phyloP scores from a whole-genome alignment of 1,140 invertebrate genomes.

The Cydia splendana region DNA sequence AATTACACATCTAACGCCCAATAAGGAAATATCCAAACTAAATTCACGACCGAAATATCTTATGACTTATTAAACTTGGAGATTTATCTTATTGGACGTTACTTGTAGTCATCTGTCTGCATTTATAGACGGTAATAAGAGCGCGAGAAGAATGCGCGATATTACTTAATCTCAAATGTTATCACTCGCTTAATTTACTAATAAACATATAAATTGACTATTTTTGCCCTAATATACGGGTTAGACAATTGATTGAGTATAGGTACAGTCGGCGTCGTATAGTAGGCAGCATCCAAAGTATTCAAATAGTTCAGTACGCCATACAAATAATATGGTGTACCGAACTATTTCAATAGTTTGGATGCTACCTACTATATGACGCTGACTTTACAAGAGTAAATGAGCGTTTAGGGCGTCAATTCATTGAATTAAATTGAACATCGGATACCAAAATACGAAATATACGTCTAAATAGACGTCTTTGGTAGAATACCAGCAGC shows the following conservation, averaged over 20 bases:
- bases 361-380: too few relatives aligned
- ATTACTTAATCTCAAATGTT: not conserved
- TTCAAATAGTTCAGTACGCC: too few relatives aligned
- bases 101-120: not conserved
- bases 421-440: not conserved
- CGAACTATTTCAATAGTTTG: too few relatives aligned
- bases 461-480: not conserved
- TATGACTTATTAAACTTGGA: too few relatives aligned
- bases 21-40: too few relatives aligned
- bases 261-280: too few relatives aligned
- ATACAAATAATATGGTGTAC: too few relatives aligned
- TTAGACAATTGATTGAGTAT: not conserved
- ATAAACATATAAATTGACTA: constrained; percentile 6
- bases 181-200: constrained; percentile 14
- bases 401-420: not conserved
- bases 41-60: too few relatives aligned
- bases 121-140: not conserved
- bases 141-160: not conserved
- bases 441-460: not conserved
- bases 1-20: too few relatives aligned
- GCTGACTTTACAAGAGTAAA: not conserved
- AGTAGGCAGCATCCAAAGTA: too few relatives aligned
- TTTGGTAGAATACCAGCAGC: too few relatives aligned
- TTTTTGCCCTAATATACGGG: not conserved
- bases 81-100: too few relatives aligned